phyloP scores from a whole-genome alignment of 1,140 invertebrate genomes.

The Hesperophylax magnus region DNA sequence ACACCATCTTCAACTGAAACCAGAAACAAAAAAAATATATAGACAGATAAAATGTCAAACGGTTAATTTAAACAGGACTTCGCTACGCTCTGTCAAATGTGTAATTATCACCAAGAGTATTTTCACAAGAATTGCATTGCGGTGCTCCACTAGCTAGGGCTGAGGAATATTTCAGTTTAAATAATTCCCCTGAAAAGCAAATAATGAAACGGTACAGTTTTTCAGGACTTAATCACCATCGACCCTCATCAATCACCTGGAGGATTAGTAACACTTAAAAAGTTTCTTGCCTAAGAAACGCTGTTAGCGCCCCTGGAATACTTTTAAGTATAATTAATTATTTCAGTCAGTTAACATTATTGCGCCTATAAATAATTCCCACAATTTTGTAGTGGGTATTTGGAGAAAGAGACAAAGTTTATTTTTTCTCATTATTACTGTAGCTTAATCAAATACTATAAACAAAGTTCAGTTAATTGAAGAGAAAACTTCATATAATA shows the following conservation, averaged over 20 bases:
- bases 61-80: too few relatives aligned
- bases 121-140: background rate
- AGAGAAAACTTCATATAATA: too few relatives aligned
- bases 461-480: too few relatives aligned
- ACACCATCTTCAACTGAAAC: too few relatives aligned
- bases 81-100: too few relatives aligned
- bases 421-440: too few relatives aligned
- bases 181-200: slow-evolving; percentile 32
- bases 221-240: slow-evolving; percentile 37
- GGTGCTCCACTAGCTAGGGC: background rate
- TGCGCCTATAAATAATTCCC: slow-evolving; percentile 29
- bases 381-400: background rate
- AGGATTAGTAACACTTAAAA: slow-evolving; percentile 42
- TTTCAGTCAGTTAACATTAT: slow-evolving; percentile 40
- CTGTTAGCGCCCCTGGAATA: slow-evolving; percentile 27
- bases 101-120: too few relatives aligned
- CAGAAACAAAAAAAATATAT: too few relatives aligned
- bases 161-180: slow-evolving; percentile 10
- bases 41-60: too few relatives aligned
- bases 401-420: background rate
- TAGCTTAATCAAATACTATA: too few relatives aligned
- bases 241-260: slow-evolving; percentile 38
- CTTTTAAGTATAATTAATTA: slow-evolving; percentile 36
- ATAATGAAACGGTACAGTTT: slow-evolving; percentile 28
- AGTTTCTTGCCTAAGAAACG: slow-evolving; percentile 16